Conservation (phyloP, 2,113 vertebrate genomes). For the Cairina moschata region DNA sequence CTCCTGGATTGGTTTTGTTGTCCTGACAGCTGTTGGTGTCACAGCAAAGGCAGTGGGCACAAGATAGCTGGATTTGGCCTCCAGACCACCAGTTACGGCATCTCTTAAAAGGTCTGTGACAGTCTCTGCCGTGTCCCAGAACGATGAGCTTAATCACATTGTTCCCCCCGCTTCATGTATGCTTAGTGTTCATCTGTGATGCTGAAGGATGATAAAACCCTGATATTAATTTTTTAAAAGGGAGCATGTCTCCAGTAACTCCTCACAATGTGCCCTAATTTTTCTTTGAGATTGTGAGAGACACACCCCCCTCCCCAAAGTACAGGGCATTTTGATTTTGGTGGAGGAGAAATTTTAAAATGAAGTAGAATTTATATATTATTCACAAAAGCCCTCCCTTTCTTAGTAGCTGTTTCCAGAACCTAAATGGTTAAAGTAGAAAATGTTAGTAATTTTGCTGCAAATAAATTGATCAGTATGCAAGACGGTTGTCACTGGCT, state of each 20-base stretch:
- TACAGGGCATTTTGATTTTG: neutral
- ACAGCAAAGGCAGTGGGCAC: neutral
- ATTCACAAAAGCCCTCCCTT: neutral
- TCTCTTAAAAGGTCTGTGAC: neutral
- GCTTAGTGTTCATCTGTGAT: conserved; percentile 8
- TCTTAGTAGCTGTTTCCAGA: conserved; percentile 54
- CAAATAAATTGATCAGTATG: conserved; percentile 84
- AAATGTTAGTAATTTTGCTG: conserved; percentile 73
- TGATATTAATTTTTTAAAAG: neutral
- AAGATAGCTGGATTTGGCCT: neutral
- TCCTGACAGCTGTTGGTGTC: neutral
- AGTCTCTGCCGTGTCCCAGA: neutral
- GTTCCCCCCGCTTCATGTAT: neutral
- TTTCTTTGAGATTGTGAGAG: neutral
- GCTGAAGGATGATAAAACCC: neutral
- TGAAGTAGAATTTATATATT: neutral
- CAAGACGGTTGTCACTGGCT: conserved; percentile 78
- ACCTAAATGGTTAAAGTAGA: conserved; percentile 73
- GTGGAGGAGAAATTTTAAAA: neutral
- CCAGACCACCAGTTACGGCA: neutral
- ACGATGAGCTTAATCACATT: neutral
- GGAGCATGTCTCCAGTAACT: neutral
- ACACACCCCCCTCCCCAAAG: neutral
- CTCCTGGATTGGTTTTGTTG: neutral
- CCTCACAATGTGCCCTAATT: neutral